Evolutionary conservation across 2,113 vertebrate genomes (phyloP).

Genomic region (Anolis sagrei): DNA sequence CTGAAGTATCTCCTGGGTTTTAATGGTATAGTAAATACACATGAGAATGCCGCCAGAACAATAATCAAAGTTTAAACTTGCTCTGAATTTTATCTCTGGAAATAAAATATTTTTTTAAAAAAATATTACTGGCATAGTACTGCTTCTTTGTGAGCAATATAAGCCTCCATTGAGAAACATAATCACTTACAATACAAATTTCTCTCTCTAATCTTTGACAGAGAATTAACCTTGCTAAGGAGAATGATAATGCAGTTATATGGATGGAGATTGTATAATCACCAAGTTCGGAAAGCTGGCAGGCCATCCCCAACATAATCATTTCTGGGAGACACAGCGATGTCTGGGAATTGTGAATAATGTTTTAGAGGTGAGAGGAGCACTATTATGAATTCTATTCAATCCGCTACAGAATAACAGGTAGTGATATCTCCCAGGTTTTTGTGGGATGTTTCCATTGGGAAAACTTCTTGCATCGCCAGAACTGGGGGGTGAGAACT

Average conservation of each 20-base stretch:
- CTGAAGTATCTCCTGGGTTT: slow-evolving; percentile 34
- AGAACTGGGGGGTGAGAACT: background rate
- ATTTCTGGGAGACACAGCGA: background rate
- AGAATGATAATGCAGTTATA: background rate
- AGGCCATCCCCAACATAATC: background rate
- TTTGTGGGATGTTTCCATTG: no score
- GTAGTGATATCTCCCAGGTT: background rate
- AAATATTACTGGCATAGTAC: background rate
- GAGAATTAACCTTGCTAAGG: slow-evolving; percentile 10
- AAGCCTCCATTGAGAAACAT: slow-evolving; percentile 16
- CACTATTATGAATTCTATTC: background rate
- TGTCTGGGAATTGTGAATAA: background rate
- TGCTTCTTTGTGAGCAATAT: slow-evolving; percentile 1
- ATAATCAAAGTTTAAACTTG: slow-evolving; percentile 27
- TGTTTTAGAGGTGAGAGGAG: background rate
- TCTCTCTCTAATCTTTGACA: background rate
- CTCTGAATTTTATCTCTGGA: slow-evolving; percentile 31
- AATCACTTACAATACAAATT: slow-evolving; percentile 5
- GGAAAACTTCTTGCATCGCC: no score
- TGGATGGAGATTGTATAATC: background rate
- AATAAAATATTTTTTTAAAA: slow-evolving; percentile 15
- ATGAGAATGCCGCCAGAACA: slow-evolving; percentile 31
- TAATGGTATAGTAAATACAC: slow-evolving; percentile 39
- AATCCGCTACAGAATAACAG: background rate
- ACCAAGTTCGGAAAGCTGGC: background rate